Conservation (phyloP, 2,797 vertebrate genomes). For the Sparidentex hasta region DNA sequence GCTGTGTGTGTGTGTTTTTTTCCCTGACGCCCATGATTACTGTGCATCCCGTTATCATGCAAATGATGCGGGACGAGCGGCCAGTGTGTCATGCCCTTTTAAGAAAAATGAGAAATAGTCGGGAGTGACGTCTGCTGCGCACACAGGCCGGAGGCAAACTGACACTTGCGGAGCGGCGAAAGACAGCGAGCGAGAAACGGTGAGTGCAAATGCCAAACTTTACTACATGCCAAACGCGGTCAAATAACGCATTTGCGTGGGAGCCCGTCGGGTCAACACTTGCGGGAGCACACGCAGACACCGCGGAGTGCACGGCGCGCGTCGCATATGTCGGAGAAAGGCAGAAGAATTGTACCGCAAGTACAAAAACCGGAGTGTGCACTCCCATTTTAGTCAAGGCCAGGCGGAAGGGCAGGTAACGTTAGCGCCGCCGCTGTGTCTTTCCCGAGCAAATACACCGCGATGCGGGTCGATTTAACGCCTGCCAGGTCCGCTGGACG, state of each 20-base stretch:
- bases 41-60: constrained; percentile 41
- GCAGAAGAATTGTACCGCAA: constrained; percentile 61
- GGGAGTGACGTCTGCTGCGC: constrained; percentile 83
- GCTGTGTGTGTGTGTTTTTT: background rate
- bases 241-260: constrained; percentile 31
- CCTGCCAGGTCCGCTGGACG: background rate
- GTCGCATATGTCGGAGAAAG: constrained; percentile 18
- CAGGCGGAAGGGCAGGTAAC: constrained; percentile 85
- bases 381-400: constrained; percentile 84
- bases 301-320: background rate
- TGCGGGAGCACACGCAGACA: background rate
- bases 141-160: constrained; percentile 72
- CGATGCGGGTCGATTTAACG: background rate
- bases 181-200: constrained; percentile 85
- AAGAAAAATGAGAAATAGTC: constrained; percentile 77
- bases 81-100: constrained; percentile 79
- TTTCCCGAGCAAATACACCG: constrained; percentile 27
- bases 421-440: constrained; percentile 56
- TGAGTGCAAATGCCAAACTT: constrained; percentile 81
- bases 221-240: constrained; percentile 51
- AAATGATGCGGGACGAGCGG: constrained; percentile 45
- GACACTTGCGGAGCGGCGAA: constrained; percentile 84
- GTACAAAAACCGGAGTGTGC: constrained; percentile 66
- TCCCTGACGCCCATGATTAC: background rate
- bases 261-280: background rate